phyloP scores from a whole-genome alignment of 2,888 invertebrate genomes.

The Hirtodrosophila duncani region DNA sequence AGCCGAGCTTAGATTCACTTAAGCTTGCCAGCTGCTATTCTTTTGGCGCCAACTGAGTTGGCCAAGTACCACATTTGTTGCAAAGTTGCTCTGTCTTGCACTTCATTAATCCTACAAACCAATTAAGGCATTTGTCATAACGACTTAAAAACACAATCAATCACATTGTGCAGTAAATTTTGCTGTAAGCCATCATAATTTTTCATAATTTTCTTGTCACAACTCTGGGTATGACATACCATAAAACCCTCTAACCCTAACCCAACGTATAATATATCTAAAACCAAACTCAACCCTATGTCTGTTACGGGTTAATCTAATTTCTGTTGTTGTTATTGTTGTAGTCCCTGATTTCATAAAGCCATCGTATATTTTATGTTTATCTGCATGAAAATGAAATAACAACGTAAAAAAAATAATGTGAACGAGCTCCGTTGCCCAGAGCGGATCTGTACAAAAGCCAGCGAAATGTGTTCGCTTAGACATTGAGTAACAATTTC shows the following conservation, averaged over 20 bases:
- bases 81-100: conserved; percentile 12
- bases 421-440: conserved; percentile 11
- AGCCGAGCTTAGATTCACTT: neutral
- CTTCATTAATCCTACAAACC: conserved; percentile 57
- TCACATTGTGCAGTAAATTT: conserved; percentile 43
- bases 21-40: conserved; percentile 4
- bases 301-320: conserved; percentile 35
- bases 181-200: conserved; percentile 26
- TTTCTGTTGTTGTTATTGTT: conserved; percentile 27
- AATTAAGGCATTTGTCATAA: conserved; percentile 61
- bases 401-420: conserved; percentile 37
- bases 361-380: conserved; percentile 47
- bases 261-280: too few relatives aligned
- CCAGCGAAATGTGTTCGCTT: conserved; percentile 23
- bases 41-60: neutral
- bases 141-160: conserved; percentile 57
- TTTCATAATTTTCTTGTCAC: conserved; percentile 47
- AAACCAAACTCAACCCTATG: neutral
- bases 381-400: conserved; percentile 57
- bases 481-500: conserved; percentile 65
- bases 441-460: too few relatives aligned
- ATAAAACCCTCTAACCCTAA: too few relatives aligned
- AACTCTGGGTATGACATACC: too few relatives aligned
- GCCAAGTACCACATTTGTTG: conserved; percentile 8
- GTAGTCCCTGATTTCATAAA: conserved; percentile 47